phyloP scores from a whole-genome alignment of 2,888 invertebrate genomes.

The Omphaloscelis lunosa region DNA sequence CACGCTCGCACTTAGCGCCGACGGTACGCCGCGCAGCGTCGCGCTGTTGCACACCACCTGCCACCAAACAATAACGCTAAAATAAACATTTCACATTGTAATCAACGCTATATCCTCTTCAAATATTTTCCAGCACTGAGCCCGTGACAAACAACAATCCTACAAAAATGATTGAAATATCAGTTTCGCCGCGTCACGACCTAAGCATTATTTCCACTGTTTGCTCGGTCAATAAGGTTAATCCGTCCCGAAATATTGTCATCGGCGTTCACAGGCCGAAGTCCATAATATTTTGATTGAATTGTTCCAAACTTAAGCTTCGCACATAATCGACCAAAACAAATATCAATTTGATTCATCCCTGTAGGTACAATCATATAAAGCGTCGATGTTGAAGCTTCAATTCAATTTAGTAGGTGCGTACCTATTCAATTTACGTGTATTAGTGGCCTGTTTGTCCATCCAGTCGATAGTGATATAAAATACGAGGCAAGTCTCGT shows the following conservation, averaged over 20 bases:
- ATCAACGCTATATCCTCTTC: conserved; percentile 64
- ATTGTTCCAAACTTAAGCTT: conserved; percentile 86
- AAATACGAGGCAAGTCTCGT: conserved; percentile 16
- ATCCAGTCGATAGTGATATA: conserved; percentile 48
- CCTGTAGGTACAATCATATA: conserved; percentile 66
- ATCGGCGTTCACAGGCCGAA: conserved; percentile 75
- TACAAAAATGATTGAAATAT: conserved; percentile 71
- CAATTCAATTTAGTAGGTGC: conserved; percentile 70
- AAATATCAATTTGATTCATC: conserved; percentile 83
- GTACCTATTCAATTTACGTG: conserved; percentile 53
- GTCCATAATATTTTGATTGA: conserved; percentile 86
- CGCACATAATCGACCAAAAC: conserved; percentile 82
- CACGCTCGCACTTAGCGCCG: conserved; percentile 94
- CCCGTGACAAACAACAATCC: conserved; percentile 63
- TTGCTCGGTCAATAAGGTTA: conserved; percentile 85
- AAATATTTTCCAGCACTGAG: conserved; percentile 60
- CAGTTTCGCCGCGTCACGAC: conserved; percentile 75
- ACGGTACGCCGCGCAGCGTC: conserved; percentile 94
- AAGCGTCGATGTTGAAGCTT: conserved; percentile 61
- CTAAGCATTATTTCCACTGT: conserved; percentile 78
- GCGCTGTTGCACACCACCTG: conserved; percentile 97
- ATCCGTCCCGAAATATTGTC: conserved; percentile 82
- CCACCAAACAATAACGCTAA: conserved; percentile 70
- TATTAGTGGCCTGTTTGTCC: conserved; percentile 54
- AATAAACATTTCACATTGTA: conserved; percentile 55